Conservation (phyloP, 2,113 vertebrate genomes). For the Daubentonia madagascariensis region DNA sequence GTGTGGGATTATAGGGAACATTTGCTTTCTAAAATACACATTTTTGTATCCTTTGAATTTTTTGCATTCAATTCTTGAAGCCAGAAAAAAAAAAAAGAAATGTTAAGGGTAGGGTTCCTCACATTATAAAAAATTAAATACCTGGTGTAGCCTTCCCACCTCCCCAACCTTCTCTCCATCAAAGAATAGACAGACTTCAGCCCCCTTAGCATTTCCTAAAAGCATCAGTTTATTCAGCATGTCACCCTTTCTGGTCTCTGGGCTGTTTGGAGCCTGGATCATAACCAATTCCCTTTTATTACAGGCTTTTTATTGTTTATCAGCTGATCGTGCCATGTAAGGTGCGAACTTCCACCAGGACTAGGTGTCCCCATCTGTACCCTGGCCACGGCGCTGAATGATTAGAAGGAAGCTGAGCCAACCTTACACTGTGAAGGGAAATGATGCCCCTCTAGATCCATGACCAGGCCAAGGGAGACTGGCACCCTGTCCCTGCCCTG, state of each 20-base stretch:
- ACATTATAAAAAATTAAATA: background rate
- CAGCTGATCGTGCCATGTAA: background rate
- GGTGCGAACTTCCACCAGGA: background rate
- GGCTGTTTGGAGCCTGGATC: background rate
- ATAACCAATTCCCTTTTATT: background rate
- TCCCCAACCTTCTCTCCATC: background rate
- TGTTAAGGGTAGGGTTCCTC: background rate
- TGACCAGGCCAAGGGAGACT: background rate
- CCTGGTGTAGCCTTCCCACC: background rate
- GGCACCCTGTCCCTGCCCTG: background rate
- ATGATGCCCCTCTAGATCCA: background rate
- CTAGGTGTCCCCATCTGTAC: too few relatives aligned
- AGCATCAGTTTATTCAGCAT: background rate
- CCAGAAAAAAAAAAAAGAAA: background rate
- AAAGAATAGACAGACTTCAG: background rate
- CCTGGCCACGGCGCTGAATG: background rate
- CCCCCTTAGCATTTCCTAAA: background rate
- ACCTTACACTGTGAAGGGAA: background rate
- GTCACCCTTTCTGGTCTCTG: background rate
- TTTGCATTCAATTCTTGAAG: slow-evolving; percentile 36
- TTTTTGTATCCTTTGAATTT: slow-evolving; percentile 13
- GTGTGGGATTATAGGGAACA: background rate
- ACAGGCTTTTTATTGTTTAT: background rate
- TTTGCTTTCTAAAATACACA: slow-evolving; percentile 23
- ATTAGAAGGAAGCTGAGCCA: background rate